Evolutionary conservation across 2,113 vertebrate genomes (phyloP).

Genomic region (Chloebia gouldiae): DNA sequence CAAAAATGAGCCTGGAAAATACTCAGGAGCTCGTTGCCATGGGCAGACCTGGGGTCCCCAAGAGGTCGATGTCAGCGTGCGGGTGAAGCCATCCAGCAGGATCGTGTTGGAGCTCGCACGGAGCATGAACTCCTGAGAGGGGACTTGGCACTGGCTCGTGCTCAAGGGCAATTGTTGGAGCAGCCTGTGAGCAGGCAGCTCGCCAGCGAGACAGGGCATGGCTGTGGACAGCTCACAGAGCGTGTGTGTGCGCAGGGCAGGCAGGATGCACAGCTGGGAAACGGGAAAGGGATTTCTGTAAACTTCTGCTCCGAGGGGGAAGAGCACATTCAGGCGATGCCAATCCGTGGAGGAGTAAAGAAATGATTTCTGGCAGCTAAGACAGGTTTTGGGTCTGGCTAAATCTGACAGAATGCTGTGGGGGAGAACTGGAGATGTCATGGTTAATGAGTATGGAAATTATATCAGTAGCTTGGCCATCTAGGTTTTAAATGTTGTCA

Average conservation of each 20-base stretch:
- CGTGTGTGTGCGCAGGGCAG: not conserved
- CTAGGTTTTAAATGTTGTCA: conserved; percentile 56
- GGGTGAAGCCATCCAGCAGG: not conserved
- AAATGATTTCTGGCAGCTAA: conserved; percentile 54
- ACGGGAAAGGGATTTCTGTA: conserved; percentile 23
- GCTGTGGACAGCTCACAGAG: conserved; percentile 2
- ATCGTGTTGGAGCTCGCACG: not conserved
- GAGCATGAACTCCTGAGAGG: not conserved
- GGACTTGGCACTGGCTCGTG: not conserved
- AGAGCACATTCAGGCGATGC: conserved; percentile 1
- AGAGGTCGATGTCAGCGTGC: not conserved
- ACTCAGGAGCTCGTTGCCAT: not conserved
- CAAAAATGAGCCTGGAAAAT: not conserved
- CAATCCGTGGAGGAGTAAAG: conserved; percentile 16
- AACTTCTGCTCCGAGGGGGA: conserved; percentile 39
- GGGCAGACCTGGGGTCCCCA: not conserved
- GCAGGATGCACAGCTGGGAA: conserved; percentile 59
- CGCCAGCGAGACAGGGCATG: conserved; percentile 3
- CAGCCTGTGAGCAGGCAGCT: conserved; percentile 13
- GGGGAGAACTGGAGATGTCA: conserved; percentile 52
- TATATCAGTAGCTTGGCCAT: conserved; percentile 41
- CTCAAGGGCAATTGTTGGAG: conserved; percentile 33
- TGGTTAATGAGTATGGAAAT: conserved; percentile 52
- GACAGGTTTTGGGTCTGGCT: conserved; percentile 42
- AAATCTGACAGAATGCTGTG: conserved; percentile 49